Conservation (phyloP, 1,140 invertebrate species). For the Sminthurides bifidus region DNA sequence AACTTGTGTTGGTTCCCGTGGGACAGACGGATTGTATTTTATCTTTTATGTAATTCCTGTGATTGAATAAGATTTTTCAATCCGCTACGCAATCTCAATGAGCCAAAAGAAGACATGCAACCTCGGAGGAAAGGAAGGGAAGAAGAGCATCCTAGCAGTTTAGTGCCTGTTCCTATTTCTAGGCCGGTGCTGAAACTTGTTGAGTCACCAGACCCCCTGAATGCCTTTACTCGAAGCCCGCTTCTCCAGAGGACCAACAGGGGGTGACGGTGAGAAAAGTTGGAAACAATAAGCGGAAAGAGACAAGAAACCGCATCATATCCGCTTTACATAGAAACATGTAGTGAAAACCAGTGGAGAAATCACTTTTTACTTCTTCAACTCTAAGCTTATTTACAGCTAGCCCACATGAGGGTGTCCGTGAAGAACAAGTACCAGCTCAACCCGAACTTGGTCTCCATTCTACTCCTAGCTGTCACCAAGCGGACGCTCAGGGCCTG, state of each 20-base stretch:
- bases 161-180: no score
- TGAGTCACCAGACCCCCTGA: conserved; percentile 16
- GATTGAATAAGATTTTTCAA: conserved; percentile 27
- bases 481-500: not conserved
- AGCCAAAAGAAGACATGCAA: not conserved
- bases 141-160: no score
- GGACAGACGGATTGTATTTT: conserved; percentile 21
- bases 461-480: not conserved
- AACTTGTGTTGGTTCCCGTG: no score
- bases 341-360: no score
- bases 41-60: no score
- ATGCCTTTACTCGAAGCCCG: not conserved
- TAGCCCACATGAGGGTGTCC: no score
- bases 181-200: conserved; percentile 21
- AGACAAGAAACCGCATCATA: not conserved
- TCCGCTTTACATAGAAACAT: not conserved
- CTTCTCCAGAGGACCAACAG: not conserved
- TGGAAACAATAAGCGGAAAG: not conserved
- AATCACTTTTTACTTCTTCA: not conserved
- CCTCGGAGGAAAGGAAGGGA: not conserved
- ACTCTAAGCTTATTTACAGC: no score
- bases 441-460: no score
- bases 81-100: conserved; percentile 15
- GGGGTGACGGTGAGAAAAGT: not conserved
- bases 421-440: no score